Evolutionary conservation across 1,140 invertebrate genomes (phyloP).

Genomic region (Apis cerana): DNA sequence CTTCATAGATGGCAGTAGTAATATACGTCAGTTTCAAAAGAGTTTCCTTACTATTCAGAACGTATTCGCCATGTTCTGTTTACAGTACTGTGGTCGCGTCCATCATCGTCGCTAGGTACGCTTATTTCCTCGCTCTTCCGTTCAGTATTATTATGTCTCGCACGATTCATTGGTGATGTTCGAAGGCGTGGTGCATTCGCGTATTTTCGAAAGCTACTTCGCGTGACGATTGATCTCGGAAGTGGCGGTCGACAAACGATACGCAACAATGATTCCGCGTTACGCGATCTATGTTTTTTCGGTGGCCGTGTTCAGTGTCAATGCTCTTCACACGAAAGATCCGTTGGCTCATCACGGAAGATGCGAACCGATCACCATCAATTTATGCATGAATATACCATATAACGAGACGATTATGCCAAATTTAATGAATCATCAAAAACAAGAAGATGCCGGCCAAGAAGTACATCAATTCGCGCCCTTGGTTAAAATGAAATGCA

Average conservation of each 20-base stretch:
- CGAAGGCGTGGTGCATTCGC: constrained; percentile 28
- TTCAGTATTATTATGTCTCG: constrained; percentile 42
- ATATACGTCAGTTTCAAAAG: neutral
- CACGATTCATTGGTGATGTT: constrained; percentile 41
- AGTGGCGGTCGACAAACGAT: constrained; percentile 12
- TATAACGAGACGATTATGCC: constrained; percentile 99
- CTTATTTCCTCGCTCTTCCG: constrained; percentile 18
- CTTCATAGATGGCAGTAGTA: neutral
- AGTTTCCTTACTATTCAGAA: neutral
- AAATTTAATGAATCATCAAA: constrained; percentile 95
- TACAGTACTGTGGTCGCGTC: constrained; percentile 59
- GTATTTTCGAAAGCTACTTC: constrained; percentile 5
- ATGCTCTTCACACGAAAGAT: constrained; percentile 74
- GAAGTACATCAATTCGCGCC: constrained; percentile 97
- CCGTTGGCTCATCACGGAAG: constrained; percentile 88
- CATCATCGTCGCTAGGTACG: constrained; percentile 23
- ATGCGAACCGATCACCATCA: constrained; percentile 96
- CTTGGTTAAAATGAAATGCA: constrained; percentile 97
- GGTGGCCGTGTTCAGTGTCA: constrained; percentile 32
- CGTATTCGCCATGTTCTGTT: constrained; percentile 52
- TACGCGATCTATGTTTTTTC: constrained; percentile 32
- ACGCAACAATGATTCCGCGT: constrained; percentile 35
- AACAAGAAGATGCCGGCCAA: constrained; percentile 96
- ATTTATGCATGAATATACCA: constrained; percentile 94
- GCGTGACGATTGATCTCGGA: constrained; percentile 40